These are phyloP conservation scores for Jacana jacana DNA, from an alignment of 2,113 vertebrate species.

Conservation along the genomic window DNA sequence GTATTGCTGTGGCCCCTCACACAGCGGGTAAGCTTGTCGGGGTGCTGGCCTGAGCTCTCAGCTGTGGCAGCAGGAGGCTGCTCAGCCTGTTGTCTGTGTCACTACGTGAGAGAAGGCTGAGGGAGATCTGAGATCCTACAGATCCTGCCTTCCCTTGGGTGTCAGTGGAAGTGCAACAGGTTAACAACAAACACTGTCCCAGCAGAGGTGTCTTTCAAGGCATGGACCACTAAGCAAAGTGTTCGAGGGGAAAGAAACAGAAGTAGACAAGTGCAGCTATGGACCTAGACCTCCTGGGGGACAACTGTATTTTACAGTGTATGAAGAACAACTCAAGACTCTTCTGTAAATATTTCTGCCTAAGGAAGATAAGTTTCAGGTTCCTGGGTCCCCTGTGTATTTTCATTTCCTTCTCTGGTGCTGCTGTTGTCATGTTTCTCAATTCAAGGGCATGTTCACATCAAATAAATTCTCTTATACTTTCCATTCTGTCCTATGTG, in stretches of 20 bases:
- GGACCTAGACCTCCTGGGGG: no score
- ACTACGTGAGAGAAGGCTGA: background rate
- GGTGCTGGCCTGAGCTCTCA: background rate
- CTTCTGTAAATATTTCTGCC: background rate
- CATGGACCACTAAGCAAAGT: fast-evolving
- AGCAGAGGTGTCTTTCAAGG: background rate
- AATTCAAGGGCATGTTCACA: background rate
- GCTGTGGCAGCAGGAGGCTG: background rate
- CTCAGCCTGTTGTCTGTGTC: background rate
- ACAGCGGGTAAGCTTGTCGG: background rate
- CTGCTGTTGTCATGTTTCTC: background rate
- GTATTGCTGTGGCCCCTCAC: no score
- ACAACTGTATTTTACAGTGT: background rate
- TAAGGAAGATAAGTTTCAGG: background rate
- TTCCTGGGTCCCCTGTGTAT: background rate
- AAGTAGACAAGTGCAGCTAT: background rate
- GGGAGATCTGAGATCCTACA: background rate
- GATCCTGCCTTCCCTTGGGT: background rate
- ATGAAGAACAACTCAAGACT: background rate
- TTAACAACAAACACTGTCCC: background rate
- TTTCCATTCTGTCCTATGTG: background rate
- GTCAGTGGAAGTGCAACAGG: background rate
- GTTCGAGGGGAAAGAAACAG: no score
- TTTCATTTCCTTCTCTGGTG: background rate
- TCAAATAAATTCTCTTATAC: background rate